Base-by-base conservation (phyloP, 1,140 invertebrate genomes). In the Cylas formicarius region DNA sequence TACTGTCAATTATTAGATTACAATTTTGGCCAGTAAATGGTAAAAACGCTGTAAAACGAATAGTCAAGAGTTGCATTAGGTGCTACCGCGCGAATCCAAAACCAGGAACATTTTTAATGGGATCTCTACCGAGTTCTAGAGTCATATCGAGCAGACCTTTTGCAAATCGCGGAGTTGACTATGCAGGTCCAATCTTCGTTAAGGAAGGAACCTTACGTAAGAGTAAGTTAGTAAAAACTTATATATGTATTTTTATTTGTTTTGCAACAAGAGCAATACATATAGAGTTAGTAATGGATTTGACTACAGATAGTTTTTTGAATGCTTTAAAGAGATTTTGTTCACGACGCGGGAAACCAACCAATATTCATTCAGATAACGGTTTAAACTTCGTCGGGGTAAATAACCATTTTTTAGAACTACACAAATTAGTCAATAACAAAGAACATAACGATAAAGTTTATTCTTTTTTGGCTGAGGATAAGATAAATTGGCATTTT, bases 401-500 rank as follows among this genome's bases (percentile, higher is more conserved):
- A 7, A 32, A 32, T 26, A 26, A 26, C 24, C n/a, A 26, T 26
- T 26, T 26, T 32, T 5, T 13, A n/a, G n/a, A n/a, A n/a, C 5
- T 39, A n/a, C 19, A 26, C 20, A 39, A 26, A 13, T 24, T 39
- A n/a, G 9, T 39, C 7, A 24, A 23, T 26, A 18, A 39, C 16
- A n/a, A 13, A 16, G 18, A 11, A 10, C 11, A 18, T 37, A 37
- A 37, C 19, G 34, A 37, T 13, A 37, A 13, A 13, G 19, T 37
- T 18, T 13, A 8, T 9, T 27, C 20, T n/a, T 39, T 81, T 82
- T 71, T 76, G 78, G 71, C 81, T 70, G 80, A 80, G 76, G 77
- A 68, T 79, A 14, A 14, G 19, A 39, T 39, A 9, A 23, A 13
- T 10, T 39, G 22, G 36, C 28, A 44, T 16, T 52, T 55, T n/a